Conservation (phyloP, 2,797 vertebrate genomes). For the Galaxias olidus region DNA sequence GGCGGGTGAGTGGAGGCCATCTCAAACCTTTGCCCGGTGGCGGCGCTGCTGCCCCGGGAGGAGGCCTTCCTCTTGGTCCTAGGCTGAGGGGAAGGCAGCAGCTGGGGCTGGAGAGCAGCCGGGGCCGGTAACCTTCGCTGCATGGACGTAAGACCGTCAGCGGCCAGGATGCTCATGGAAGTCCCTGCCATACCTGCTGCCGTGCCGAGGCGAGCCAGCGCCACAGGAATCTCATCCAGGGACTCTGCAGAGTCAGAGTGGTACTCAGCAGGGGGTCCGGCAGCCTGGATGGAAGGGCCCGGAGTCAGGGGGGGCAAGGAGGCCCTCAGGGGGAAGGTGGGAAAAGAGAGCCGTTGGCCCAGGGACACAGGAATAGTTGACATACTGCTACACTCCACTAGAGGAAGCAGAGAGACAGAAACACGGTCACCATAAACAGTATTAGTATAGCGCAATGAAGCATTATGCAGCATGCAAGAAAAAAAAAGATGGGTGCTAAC, state of each 20-base stretch:
- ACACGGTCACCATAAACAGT: not conserved
- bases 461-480: too few species aligned
- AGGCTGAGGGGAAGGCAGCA: slow-evolving; percentile 56
- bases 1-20: slow-evolving; percentile 70
- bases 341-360: slow-evolving; percentile 70
- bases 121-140: slow-evolving; percentile 28
- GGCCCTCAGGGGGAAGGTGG: slow-evolving; percentile 71
- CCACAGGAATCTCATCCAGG: slow-evolving; percentile 90
- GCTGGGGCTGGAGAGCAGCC: slow-evolving; percentile 40
- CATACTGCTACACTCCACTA: slow-evolving; percentile 64
- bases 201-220: slow-evolving; percentile 83
- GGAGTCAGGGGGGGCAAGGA: slow-evolving; percentile 58
- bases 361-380: slow-evolving; percentile 60
- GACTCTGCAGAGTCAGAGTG: slow-evolving; percentile 88
- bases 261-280: slow-evolving; percentile 80
- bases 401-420: slow-evolving; percentile 14
- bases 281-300: slow-evolving; percentile 62
- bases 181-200: slow-evolving; percentile 46
- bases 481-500: too few species aligned
- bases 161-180: slow-evolving; percentile 4
- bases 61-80: slow-evolving; percentile 69
- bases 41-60: slow-evolving; percentile 19
- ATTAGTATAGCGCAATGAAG: too few species aligned
- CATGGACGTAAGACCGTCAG: slow-evolving; percentile 9
- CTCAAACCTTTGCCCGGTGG: slow-evolving; percentile 65